Base-by-base conservation (phyloP, 2,113 vertebrate species). In the Xenopus borealis region DNA sequence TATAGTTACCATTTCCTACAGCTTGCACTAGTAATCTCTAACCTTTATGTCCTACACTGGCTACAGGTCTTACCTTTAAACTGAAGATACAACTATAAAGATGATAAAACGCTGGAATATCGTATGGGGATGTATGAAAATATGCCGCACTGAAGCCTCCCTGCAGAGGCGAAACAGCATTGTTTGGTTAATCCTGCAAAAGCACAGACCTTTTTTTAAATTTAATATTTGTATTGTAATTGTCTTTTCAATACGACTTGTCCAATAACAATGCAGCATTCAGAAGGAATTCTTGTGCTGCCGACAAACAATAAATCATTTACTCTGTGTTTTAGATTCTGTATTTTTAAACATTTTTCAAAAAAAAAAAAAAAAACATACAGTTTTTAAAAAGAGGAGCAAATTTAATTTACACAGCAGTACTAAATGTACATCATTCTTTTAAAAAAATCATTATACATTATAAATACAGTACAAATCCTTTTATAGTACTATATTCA, bases 401-500 rank as follows among this genome's bases (percentile, higher is more conserved):
- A 83, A 76, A 88, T 96, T 97, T 97, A 96, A 97, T 97, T 96
- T 97, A 96, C 89, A 90, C 93, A 94, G 90, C 92, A 94, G 94
- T 96, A 95, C 94, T 96, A 97, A 95, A 95, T 95, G 94, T 97
- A 96, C 94, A 89, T 80, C 95, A 90, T 92, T 92, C 85, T 92
- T 90, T 94, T 90, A 86, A 94, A 96, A 96, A 97, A 96, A 90
- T 95, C 88, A 91, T 94, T 96, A 95, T 97, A 93, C 94, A 97
- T 94, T 96, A 97, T 97, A 97, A 97, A 97, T 97, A 97, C 94
- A 95, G 94, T 96, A 97, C 94, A 97, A 97, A 87, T 95, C 94
- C 94, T 95, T 95, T 94, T 93, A 94, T 94, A 95, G 94, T 95
- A 95, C 94, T 94, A 95, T 93, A 93, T 92, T 94, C 80, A 27